These are phyloP conservation scores for Brachynemurus nebulosus DNA, from an alignment of 2,888 invertebrate genomes.

Conservation along the genomic window DNA sequence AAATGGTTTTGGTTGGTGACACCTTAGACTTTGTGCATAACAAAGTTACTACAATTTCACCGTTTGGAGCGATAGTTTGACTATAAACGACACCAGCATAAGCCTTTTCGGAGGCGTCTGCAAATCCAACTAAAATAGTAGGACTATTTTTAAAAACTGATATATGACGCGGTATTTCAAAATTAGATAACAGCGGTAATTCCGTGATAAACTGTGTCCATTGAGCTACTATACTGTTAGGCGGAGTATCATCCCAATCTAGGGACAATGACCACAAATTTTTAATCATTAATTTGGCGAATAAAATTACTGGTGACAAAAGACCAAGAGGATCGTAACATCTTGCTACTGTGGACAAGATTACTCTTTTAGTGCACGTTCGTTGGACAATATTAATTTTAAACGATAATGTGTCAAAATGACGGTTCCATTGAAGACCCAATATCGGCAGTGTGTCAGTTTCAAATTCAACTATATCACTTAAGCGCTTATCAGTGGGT, in stretches of 20 bases:
- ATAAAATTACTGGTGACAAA: too few species aligned
- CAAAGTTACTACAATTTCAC: conserved; percentile 3
- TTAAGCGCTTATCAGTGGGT: too few species aligned
- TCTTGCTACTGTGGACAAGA: too few species aligned
- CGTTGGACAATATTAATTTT: too few species aligned
- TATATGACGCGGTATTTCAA: conserved; percentile 8
- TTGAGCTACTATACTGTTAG: conserved; percentile 1
- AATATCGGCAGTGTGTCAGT: too few species aligned
- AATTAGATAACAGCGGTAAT: conserved; percentile 6
- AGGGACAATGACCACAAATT: conserved; percentile 9
- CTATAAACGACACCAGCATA: conserved; percentile 15
- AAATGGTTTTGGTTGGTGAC: conserved; percentile 12
- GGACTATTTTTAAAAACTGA: background rate
- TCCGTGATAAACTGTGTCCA: conserved; percentile 9
- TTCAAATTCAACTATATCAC: too few species aligned
- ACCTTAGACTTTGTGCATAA: conserved; percentile 14
- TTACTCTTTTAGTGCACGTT: too few species aligned
- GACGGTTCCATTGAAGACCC: conserved; percentile 4
- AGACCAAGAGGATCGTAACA: too few species aligned
- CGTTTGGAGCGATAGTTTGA: conserved; percentile 4
- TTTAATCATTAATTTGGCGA: conserved; percentile 11
- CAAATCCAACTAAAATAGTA: conserved; percentile 12
- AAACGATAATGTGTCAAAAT: too few species aligned
- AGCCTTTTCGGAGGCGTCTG: conserved; percentile 11
- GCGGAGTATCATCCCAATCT: conserved; percentile 12